Conservation (phyloP, 2,888 invertebrate genomes). For the Rosalia funebris region DNA sequence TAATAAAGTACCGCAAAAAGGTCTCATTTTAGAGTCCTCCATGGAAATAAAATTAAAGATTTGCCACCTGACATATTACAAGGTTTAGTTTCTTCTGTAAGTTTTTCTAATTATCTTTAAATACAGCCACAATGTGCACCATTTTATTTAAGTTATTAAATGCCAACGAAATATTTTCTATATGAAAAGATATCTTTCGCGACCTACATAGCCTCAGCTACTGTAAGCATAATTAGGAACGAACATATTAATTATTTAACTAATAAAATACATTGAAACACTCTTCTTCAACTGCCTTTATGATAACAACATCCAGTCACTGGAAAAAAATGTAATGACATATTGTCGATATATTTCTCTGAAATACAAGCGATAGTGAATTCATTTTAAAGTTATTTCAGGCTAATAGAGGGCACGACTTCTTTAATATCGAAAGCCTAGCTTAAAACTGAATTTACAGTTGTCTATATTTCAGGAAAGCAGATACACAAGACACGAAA, state of each 20-base stretch:
- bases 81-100: conserved; percentile 88
- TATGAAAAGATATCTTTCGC: conserved; percentile 90
- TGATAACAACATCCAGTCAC: conserved; percentile 95
- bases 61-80: conserved; percentile 92
- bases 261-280: neutral
- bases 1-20: too few species aligned
- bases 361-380: too few species aligned
- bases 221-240: conserved; percentile 74
- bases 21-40: conserved; percentile 79
- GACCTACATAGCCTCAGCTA: conserved; percentile 88
- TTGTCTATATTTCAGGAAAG: too few species aligned
- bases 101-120: too few species aligned
- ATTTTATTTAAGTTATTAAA: conserved; percentile 81
- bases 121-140: conserved; percentile 7
- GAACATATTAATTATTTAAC: neutral
- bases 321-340: too few species aligned
- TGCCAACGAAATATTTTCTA: conserved; percentile 96
- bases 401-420: too few species aligned
- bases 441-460: too few species aligned
- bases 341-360: too few species aligned
- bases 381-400: too few species aligned
- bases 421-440: too few species aligned
- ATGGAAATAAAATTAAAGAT: conserved; percentile 98
- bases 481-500: too few species aligned
- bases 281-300: conserved; percentile 96